Conservation (phyloP, 2,888 invertebrate species). For the Holacanthella duospinosa region DNA sequence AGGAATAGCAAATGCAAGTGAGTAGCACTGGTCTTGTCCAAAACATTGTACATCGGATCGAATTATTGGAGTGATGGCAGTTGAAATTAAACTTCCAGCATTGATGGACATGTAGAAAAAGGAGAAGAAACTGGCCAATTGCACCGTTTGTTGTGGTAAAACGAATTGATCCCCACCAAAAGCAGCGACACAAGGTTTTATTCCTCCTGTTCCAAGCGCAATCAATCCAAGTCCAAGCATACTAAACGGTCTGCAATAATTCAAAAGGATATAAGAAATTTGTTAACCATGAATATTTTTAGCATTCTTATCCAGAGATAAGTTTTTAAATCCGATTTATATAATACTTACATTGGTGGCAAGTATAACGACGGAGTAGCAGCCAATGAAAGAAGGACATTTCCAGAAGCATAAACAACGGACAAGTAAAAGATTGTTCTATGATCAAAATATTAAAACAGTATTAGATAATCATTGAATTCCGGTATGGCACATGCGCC, state of each 20-base stretch:
- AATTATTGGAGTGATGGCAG: constrained; percentile 60
- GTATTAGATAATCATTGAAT: not conserved
- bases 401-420: constrained; percentile 47
- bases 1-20: constrained; percentile 24
- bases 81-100: constrained; percentile 50
- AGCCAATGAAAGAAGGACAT: constrained; percentile 44
- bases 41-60: constrained; percentile 46
- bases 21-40: constrained; percentile 17
- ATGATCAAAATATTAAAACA: not conserved
- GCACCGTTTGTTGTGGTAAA: constrained; percentile 63
- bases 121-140: constrained; percentile 81
- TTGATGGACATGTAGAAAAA: constrained; percentile 91
- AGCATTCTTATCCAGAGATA: too few relatives aligned
- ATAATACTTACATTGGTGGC: constrained; percentile 16
- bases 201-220: constrained; percentile 82
- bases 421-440: constrained; percentile 49
- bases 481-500: not conserved
- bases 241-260: constrained; percentile 42
- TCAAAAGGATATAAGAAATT: too few relatives aligned
- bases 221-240: constrained; percentile 51
- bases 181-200: constrained; percentile 88
- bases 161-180: constrained; percentile 92
- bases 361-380: constrained; percentile 40
- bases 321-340: too few relatives aligned
- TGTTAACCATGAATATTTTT: too few relatives aligned